Base-by-base conservation (phyloP, 1,140 invertebrate species). In the Limonius californicus region DNA sequence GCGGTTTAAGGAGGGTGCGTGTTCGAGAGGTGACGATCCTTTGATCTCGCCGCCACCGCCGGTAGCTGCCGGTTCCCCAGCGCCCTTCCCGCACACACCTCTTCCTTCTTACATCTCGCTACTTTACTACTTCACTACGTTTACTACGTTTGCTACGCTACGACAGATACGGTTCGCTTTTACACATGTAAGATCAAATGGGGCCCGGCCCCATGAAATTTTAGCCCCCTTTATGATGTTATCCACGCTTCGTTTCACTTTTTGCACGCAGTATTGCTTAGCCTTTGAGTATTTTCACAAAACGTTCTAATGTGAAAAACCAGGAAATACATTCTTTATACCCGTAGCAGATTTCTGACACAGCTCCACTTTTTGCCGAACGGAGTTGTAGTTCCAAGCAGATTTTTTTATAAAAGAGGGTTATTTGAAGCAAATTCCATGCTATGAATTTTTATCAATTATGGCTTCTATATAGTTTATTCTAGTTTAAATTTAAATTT, bases 21-120 rank as follows among this genome's bases (percentile, higher is more conserved):
- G 35, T 39, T 53, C 1, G 47, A 20, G 54, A 30, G 54, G 54
- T 55, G 21, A 30, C 30, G 30, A 30, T 27, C 21, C 54, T 55
- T 55, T 55, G 54, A 55, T 55, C 54, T 55, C n/a, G 54, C 54
- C 54, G 54, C 7, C 54, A 55, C 19, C 20, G 21, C 21, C 54
- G 30, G 30, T 35, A 55, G 21, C 45, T 18, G 6, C 11, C 11
- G 3, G 3, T 27, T 9, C 9, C 2, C 42, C 12, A 45, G n/a
- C 6, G 6, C 16, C 16, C 42, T 45, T 18, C 45, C 45, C 20
- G 45, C 45, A 50, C 45, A 12, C 45, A 50, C 20, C 45, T 12
- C 45, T 15, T 7, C 8, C 15, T 4, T 2, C 35, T 39, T 27
- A 27, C 23, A 27, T 27, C n/a, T 4, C 43, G 43, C 43, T 45